These are phyloP conservation scores for Uloborus diversus DNA, from an alignment of 1,140 invertebrate species.

Conservation along the genomic window DNA sequence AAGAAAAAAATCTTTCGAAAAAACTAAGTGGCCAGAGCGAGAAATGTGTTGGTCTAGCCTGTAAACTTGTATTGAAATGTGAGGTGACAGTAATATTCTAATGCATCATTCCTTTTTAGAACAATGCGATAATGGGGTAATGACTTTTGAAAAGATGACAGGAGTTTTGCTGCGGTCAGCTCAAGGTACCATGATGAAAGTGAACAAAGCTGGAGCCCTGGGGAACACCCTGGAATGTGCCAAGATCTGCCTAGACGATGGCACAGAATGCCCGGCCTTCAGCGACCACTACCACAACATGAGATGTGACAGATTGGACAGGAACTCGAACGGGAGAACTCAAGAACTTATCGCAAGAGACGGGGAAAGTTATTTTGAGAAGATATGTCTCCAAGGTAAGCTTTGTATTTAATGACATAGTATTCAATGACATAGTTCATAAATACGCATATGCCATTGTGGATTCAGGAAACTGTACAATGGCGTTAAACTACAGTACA, in stretches of 20 bases:
- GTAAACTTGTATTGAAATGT: no score
- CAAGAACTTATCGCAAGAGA: slow-evolving; percentile 65
- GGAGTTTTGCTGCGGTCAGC: slow-evolving; percentile 67
- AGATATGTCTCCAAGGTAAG: slow-evolving; percentile 67
- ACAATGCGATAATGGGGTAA: slow-evolving; percentile 67
- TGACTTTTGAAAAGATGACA: slow-evolving; percentile 69
- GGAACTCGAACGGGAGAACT: slow-evolving; percentile 68
- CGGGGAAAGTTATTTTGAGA: slow-evolving; percentile 69
- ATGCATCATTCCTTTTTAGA: no score
- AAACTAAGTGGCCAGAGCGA: no score
- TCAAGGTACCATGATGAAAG: slow-evolving; percentile 63
- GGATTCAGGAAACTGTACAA: no score
- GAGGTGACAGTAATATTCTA: no score
- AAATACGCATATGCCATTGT: no score
- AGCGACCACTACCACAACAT: slow-evolving; percentile 66
- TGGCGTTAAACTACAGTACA: no score
- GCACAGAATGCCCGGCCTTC: slow-evolving; percentile 68
- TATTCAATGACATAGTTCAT: no score
- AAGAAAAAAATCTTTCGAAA: no score
- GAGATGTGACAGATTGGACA: slow-evolving; percentile 67
- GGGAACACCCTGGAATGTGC: slow-evolving; percentile 67
- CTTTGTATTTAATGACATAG: no score
- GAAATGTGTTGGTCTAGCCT: no score
- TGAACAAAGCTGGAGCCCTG: slow-evolving; percentile 60
- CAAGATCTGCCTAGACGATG: slow-evolving; percentile 64